Evolutionary conservation across 2,797 vertebrate genomes (phyloP).

Genomic region (Dallia pectoralis): DNA sequence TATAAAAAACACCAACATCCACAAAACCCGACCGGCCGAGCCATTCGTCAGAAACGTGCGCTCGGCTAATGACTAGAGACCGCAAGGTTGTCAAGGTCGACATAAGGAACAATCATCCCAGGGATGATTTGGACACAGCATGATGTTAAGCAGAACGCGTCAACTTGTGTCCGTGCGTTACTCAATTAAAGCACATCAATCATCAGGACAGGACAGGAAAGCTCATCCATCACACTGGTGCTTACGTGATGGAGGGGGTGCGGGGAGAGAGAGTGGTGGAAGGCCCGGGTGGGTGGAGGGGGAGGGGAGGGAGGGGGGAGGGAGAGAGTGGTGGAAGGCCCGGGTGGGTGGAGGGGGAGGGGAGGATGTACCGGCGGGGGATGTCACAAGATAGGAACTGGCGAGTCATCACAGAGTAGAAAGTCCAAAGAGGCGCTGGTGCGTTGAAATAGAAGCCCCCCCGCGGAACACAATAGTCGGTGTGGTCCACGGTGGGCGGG

Average conservation of each 20-base stretch:
- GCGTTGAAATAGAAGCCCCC: conserved; percentile 66
- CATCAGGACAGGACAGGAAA: conserved; percentile 44
- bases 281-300: conserved; percentile 40
- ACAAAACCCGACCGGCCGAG: conserved; percentile 21
- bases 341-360: conserved; percentile 37
- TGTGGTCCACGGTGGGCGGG: conserved; percentile 51
- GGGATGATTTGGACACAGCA: conserved; percentile 9
- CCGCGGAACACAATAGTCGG: conserved; percentile 65
- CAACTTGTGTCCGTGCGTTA: conserved; percentile 56
- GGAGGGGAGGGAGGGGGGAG: conserved; percentile 8
- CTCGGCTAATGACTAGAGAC: conserved; percentile 23
- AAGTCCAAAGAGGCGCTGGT: conserved; percentile 60
- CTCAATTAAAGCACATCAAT: conserved; percentile 70
- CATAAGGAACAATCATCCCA: conserved; percentile 23
- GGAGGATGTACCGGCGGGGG: conserved; percentile 30
- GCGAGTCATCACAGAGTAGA: conserved; percentile 51
- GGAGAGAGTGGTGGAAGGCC: conserved; percentile 27
- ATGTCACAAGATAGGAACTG: conserved; percentile 57
- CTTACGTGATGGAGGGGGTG: conserved; percentile 9
- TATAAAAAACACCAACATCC: conserved; percentile 23
- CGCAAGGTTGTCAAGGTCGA: conserved; percentile 42
- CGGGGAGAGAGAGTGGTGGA: conserved; percentile 12
- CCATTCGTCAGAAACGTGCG: conserved; percentile 40
- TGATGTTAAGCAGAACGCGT: conserved; percentile 48
- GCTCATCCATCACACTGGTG: conserved; percentile 47